Percentiles rank a stretch among this genome's conserved stretches.
phyloP scores from a whole-genome alignment of 2,113 vertebrate species.

The Brachyhypopomus occidentalis region DNA sequence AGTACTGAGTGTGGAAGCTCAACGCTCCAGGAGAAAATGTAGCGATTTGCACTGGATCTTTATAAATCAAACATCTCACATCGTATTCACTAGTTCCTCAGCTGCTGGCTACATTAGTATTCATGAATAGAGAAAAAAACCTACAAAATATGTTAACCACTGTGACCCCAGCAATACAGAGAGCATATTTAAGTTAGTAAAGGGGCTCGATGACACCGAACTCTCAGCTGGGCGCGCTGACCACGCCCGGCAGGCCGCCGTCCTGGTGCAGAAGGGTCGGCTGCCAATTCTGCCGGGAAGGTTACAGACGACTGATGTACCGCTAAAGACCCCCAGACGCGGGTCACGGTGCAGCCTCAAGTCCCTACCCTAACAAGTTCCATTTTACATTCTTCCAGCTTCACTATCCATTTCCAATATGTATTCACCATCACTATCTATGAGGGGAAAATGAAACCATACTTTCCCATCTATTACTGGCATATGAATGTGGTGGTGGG shows the following conservation, averaged over 20 bases:
- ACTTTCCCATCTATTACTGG: constrained; percentile 9
- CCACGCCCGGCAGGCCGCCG: background rate
- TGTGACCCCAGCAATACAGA: background rate
- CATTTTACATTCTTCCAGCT: constrained; percentile 11
- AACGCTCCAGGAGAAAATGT: background rate
- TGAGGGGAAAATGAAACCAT: constrained; percentile 8
- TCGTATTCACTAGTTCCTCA: background rate
- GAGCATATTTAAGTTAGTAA: constrained; percentile 4
- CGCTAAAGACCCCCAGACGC: constrained; percentile 12
- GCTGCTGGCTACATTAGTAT: background rate
- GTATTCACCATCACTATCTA: constrained; percentile 4
- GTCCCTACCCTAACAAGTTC: background rate
- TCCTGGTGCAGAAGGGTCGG: background rate
- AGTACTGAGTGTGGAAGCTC: too few relatives aligned
- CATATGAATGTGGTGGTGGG: constrained; percentile 13
- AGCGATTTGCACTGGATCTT: background rate
- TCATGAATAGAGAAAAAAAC: background rate
- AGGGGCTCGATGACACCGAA: background rate
- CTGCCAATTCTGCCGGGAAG: background rate
- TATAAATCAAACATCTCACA: background rate
- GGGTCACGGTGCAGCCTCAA: background rate
- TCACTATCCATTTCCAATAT: constrained; percentile 20
- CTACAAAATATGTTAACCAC: background rate
- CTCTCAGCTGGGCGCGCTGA: background rate
- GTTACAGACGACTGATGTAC: constrained; percentile 15